phyloP scores from a whole-genome alignment of 2,113 vertebrate genomes.

The Mungos mungo region DNA sequence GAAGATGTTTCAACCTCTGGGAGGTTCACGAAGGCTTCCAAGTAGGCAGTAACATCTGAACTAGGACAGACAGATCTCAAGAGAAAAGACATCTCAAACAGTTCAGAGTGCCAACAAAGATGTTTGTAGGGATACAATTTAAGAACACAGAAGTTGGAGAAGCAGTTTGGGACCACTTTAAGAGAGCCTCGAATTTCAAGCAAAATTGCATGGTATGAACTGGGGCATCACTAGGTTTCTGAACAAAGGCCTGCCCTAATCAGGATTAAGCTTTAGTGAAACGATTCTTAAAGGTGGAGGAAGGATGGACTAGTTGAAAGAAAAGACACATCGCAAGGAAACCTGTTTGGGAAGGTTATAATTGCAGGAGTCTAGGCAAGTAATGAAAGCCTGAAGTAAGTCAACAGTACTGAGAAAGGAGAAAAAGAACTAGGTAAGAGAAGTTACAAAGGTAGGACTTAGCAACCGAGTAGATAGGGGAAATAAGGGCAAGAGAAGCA shows the following conservation, averaged over 20 bases:
- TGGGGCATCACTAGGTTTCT: neutral
- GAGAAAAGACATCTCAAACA: neutral
- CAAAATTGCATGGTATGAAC: constrained; percentile 6
- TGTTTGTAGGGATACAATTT: neutral
- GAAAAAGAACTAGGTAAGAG: neutral
- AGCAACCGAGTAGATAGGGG: neutral
- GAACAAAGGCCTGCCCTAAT: neutral
- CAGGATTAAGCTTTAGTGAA: neutral
- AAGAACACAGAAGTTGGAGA: neutral
- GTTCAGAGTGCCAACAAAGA: neutral
- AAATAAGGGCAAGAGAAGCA: neutral
- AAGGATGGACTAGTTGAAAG: neutral
- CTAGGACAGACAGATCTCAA: neutral
- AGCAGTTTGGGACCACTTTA: neutral
- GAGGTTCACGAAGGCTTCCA: neutral
- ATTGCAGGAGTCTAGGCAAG: neutral
- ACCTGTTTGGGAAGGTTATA: neutral
- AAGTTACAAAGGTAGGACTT: neutral
- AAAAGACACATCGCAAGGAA: neutral
- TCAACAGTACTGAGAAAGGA: neutral
- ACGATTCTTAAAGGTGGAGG: neutral
- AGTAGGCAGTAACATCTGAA: neutral
- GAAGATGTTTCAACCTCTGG: neutral
- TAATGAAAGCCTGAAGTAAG: neutral
- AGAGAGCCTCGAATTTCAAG: neutral